Conservation (phyloP, 2,113 vertebrate species). For the Silurus glanis region DNA sequence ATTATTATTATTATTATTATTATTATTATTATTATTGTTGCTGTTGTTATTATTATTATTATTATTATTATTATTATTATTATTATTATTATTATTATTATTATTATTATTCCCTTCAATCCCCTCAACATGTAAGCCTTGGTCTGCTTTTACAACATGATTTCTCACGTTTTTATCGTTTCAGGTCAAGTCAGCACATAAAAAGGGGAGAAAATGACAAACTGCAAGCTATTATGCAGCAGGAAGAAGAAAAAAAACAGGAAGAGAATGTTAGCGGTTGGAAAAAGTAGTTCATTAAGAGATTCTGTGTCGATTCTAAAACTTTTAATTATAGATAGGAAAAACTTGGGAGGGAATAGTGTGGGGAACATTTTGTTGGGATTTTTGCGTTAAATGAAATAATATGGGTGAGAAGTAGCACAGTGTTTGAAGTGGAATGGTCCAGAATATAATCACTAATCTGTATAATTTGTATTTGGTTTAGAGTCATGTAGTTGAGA, state of each 20-base stretch:
- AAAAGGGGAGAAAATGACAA: conserved; percentile 53
- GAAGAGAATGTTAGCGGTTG: conserved; percentile 51
- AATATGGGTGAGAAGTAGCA: conserved; percentile 40
- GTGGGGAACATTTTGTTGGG: conserved; percentile 33
- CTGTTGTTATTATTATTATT: too few species aligned
- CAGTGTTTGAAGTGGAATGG: conserved; percentile 20
- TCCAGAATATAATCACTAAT: conserved; percentile 23
- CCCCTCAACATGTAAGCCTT: not conserved
- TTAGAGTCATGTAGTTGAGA: too few species aligned
- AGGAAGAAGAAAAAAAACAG: conserved; percentile 37
- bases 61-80: not conserved
- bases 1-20: not conserved
- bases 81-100: not conserved
- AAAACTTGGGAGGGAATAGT: conserved; percentile 47
- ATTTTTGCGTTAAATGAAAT: conserved; percentile 35
- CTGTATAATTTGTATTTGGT: not conserved
- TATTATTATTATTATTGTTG: not conserved
- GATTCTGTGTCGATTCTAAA: conserved; percentile 50
- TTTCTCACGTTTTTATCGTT: conserved; percentile 7
- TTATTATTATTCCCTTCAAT: not conserved
- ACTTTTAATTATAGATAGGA: conserved; percentile 59
- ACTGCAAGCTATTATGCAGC: conserved; percentile 59
- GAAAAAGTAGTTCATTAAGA: conserved; percentile 56
- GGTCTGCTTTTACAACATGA: not conserved
- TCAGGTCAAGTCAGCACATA: conserved; percentile 7